Evolutionary conservation across 2,797 vertebrate species (phyloP), one percentile per base, ranked within the genome.

Genomic region (Myripristis murdjan): DNA sequence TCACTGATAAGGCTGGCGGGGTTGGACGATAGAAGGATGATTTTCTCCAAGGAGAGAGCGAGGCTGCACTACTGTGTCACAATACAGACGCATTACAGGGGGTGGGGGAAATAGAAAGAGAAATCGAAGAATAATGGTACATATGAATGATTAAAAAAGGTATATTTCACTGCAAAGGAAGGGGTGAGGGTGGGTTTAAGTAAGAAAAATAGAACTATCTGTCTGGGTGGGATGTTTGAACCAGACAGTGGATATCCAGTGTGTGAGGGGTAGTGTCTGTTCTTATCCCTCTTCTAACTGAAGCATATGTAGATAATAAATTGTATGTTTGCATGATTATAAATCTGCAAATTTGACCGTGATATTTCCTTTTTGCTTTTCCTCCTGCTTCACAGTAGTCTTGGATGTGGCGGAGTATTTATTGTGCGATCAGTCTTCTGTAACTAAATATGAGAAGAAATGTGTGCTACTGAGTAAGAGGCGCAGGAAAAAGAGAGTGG

Each of bases 1-100:
- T 91, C 90, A 92, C 82, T 83, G 89, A 91, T 91, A 89, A 86
- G 87, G 73, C 72, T 85, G 72, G 33, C 1, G 52, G 70, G 77
- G 80, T 78, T 70, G 74, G 74, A 77, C 60, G 72, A 90, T 70
- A 83, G 72, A 81, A 49, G 73, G 81, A 85, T 78, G 87, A 87
- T 89, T 89, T 89, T 87, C 83, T 84, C 81, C 1, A 39, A 79
- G 85, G 87, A 89, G 72, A 72, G 63, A 41, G 41, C 58, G 83
- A 81, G 46, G 64, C 75, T 77, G 62, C 48, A 20, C 70, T 52
- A 56, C 74, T 47, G 48, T 86, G 83, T 82, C 84, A 88, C 80
- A 64, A 74, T 68, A 48, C 41, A 59, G 75, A 58, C n/a, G n/a
- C n/a, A n/a, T n/a, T n/a, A n/a, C n/a, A n/a, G n/a, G n/a, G n/a